Evolutionary conservation across 1,140 invertebrate species (phyloP), one percentile per base, ranked within the genome.

Genomic region (Drosophila nannoptera): DNA sequence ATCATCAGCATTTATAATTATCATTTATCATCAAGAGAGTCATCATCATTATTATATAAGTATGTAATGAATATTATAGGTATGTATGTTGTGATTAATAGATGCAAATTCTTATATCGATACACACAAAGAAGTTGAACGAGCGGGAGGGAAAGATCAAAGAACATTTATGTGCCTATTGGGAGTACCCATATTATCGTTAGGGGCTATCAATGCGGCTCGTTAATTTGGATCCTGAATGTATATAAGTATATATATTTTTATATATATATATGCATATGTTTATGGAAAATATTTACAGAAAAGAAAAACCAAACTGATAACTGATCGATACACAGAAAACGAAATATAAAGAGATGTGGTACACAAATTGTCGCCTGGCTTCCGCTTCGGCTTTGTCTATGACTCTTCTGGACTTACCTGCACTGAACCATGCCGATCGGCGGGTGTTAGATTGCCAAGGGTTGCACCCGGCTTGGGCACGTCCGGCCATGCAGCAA

Each of bases 361-460:
- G 45, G 22, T 76, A 36, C 14, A 65, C 22, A 45, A 45, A 46
- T 59, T 62, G 36, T 48, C 16, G 55, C 49, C 53, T 53, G n/a
- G 56, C 49, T 53, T 72, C 14, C 35, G 49, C 12, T 46, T 59
- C 33, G 45, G 38, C 64, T 31, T 56, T 22, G 16, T 48, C 77
- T 84, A 75, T 16, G 54, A 73, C 76, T 78, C 22, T 22, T 22
- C 63, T 54, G 40, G 88, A 91, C 92, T 92, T 92, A 97, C 95
- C 95, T 97, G 96, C 82, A 97, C 96, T 89, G 96, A 97, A 90
- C 97, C 97, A 91, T 97, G 96, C 90, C 96, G 94, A 92, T 97
- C 96, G 88, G 96, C 96, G 80, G 96, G 96, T 75, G 96, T 97
- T 87, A 97, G 93, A 90, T 94, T 93, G 78, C 94, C 93, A 77